Percentiles rank a stretch among this genome's conserved stretches.
phyloP scores from a whole-genome alignment of 2,113 vertebrate genomes.

The Calidris pugnax region DNA sequence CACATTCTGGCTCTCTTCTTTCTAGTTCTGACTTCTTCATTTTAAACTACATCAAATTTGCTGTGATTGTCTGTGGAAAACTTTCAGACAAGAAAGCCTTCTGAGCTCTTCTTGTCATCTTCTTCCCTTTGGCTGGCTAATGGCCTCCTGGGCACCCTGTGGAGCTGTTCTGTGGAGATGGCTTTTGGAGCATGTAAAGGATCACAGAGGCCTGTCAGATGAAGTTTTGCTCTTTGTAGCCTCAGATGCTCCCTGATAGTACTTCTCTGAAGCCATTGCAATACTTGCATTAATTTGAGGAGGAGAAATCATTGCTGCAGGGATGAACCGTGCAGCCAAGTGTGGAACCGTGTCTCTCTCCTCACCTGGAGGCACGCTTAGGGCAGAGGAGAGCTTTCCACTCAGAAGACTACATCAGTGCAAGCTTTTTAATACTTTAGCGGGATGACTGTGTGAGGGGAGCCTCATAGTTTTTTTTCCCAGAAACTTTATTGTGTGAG shows the following conservation, averaged over 20 bases:
- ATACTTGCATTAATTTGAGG: neutral
- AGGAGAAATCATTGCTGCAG: neutral
- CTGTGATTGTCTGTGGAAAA: neutral
- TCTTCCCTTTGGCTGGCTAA: neutral
- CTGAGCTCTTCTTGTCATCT: neutral
- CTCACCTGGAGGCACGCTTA: neutral
- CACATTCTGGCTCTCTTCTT: neutral
- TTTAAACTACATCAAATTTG: neutral
- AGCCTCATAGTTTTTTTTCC: neutral
- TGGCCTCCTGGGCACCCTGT: neutral
- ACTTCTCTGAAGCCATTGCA: neutral
- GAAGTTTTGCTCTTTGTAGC: neutral
- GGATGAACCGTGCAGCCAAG: neutral
- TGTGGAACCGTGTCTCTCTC: accelerated
- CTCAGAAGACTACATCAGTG: neutral
- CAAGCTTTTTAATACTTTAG: neutral
- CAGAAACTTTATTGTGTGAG: neutral
- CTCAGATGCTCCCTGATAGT: neutral
- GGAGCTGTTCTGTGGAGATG: neutral
- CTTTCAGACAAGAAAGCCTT: neutral
- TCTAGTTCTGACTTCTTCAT: neutral
- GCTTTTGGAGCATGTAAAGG: neutral
- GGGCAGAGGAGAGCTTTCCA: neutral
- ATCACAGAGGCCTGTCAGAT: neutral
- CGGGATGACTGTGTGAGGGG: neutral